Base-by-base conservation (phyloP, 64 coral and sea anemone species). In the Acropora yongei region DNA sequence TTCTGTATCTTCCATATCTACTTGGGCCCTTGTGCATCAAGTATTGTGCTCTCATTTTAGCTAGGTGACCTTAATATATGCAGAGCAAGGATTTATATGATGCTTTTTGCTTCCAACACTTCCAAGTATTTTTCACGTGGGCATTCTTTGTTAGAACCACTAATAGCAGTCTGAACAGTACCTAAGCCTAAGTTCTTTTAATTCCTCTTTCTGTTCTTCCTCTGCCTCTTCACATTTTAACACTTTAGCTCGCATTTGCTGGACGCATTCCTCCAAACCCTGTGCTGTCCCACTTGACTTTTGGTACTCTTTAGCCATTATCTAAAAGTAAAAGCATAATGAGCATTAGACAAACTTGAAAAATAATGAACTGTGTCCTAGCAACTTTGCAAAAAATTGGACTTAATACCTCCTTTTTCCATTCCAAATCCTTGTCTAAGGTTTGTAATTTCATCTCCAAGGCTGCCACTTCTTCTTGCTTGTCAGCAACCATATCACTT, bases 251-350 rank as follows among this genome's bases (percentile, higher is more conserved):
- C 91, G 86, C 95, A 97, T 88, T 39, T 91, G 72, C 11, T 89
- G 92, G 1, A 94, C 48, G 8, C 76, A 39, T 55, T 57, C 78
- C 13, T 94, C 88, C 51, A 85, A 47, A 47, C 79, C 78, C 74
- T 97, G 82, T 12, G 93, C 55, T 19, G 87, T 86, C 8, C 76
- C 83, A 11, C 88, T 83, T 7, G 84, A 41, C 60, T 91, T 90
- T 60, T 91, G 89, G 74, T 97, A 88, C 57, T 97, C 92, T 51
- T 97, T 97, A 44, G 89, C 89, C 95, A 97, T 97, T 18, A 91
- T 79, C 95, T 97, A 71, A 18, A 90, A 3, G 53, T 0, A 46
- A 73, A 39, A 44, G 13, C 5, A 11, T 3, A 44, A 18, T 45
- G 6, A 14, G 60, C 7, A 13, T 13, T 13, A 11, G 11, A 63